Base-by-base conservation (phyloP, 2,888 invertebrate genomes). In the Thelaira solivaga region DNA sequence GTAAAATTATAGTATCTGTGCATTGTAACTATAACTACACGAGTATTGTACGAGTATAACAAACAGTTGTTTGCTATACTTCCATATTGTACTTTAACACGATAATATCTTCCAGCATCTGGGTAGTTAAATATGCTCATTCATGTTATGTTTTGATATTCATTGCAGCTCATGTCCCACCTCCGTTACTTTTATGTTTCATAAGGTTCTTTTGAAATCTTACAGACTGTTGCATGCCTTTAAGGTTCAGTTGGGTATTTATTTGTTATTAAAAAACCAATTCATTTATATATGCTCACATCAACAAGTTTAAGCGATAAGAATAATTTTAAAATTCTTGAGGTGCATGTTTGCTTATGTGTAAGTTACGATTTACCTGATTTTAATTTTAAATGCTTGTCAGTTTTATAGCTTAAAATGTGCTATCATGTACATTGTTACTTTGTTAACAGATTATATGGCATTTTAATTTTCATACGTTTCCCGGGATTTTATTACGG, bases 211-310 rank as follows among this genome's bases (percentile, higher is more conserved):
- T 62, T 43, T 5, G 43, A 43, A 20, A 53, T n/a, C 24, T 71
- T 36, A n/a, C 10, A 45, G 65, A 72, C 67, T 77, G 72, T 77
- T 72, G 76, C 72, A 72, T 77, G 55, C 72, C 76, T 57, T 45
- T 10, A 55, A 62, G 72, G 10, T 67, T 41, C 45, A 41, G 3
- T 22, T 16, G 43, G 45, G 16, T 16, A 24, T 45, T 59, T 16
- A 24, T 45, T 59, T 73, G 39, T 36, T 13, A 43, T 64, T 20
- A 45, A n/a, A 59, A 13, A 13, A 39, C 6, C 5, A 5, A 11
- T 16, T 13, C n/a, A 11, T 18, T 43, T 10, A 47, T 36, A 10
- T 11, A 36, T n/a, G 36, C n/a, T n/a, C n/a, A n/a, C n/a, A 13
- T 36, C 1, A 4, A 36, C 13, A 13, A n/a, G 2, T 2, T 20